Conservation (phyloP, 1,140 invertebrate species). For the Plodia interpunctella region DNA sequence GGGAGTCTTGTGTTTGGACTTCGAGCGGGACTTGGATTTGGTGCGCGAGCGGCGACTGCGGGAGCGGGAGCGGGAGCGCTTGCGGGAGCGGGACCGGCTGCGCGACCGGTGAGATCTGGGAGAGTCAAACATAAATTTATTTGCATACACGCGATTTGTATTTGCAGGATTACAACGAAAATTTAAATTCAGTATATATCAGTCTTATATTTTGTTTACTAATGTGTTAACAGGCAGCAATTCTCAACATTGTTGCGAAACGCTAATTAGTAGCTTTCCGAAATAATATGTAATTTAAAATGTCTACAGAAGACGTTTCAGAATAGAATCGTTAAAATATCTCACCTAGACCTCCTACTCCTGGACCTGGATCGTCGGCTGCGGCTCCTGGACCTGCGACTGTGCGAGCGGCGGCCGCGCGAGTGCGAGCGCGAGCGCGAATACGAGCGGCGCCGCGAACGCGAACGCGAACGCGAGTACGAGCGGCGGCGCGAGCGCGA, state of each 20-base stretch:
- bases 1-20: conserved; percentile 2
- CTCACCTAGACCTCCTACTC: conserved; percentile 22
- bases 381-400: conserved; percentile 17
- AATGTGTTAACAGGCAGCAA: too few relatives aligned
- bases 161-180: too few relatives aligned
- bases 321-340: too few relatives aligned
- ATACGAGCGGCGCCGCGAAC: conserved; percentile 50
- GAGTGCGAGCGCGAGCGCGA: conserved; percentile 25
- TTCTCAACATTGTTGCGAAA: too few relatives aligned
- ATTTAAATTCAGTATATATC: too few relatives aligned
- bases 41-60: conserved; percentile 23
- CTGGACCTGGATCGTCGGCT: conserved; percentile 30
- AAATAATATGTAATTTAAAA: too few relatives aligned
- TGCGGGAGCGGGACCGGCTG: conserved; percentile 3
- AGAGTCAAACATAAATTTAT: too few relatives aligned
- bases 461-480: conserved; percentile 30
- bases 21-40: conserved; percentile 27
- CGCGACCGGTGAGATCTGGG: conserved; percentile 8
- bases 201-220: too few relatives aligned
- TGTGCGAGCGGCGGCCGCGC: conserved; percentile 25
- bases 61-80: conserved; percentile 15
- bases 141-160: too few relatives aligned
- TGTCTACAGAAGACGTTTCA: too few relatives aligned
- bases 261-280: too few relatives aligned
- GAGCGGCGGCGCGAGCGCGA: conserved; percentile 63